Evolutionary conservation across 2,888 invertebrate genomes (phyloP), one percentile per base, ranked within the genome.

Genomic region (Stictocephala bisonia): DNA sequence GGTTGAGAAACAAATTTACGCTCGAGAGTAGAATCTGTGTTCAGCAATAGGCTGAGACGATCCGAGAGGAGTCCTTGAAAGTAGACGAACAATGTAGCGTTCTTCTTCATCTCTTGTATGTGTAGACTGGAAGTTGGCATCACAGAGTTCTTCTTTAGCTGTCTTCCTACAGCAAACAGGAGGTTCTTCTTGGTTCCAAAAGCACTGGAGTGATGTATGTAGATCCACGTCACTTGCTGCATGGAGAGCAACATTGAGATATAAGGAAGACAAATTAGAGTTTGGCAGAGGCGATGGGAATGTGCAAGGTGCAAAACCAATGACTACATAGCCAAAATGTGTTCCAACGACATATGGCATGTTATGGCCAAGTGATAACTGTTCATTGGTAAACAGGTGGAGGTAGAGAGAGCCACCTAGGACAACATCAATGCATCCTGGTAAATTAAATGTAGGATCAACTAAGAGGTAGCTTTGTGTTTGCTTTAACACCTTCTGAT

Each of bases 131-230:
- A 77, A 76, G 20, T 71, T 41, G 7, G 64, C 56, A 26, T 75
- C 75, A 66, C 72, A 76, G 13, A 18, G 26, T 11, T 48, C 60
- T 24, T 77, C 73, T 31, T 74, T 68, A 22, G 40, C 18, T 9
- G 67, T 66, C 4, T n/a, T 15, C 11, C 24, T 22, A 22, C 24
- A 35, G 13, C 11, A n/a, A 3, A 27, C 13, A 44, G 70, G 56
- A 15, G 66, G 15, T 53, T 69, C 74, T 50, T 76, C 74, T 40
- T 74, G 53, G 20, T 66, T 40, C 75, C 75, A 77, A 18, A 50
- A 50, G 4, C 50, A 22, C 15, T 50, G 50, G 22, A 50, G 50
- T 50, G 50, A 50, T 2, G 50, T 22, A 18, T 50, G 50, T 3
- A 50, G 18, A 11, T 50, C 18, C 11, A 15, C 50, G 11, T 50